Conservation (phyloP, 1,140 invertebrate genomes). For the Drosophila albomicans region DNA sequence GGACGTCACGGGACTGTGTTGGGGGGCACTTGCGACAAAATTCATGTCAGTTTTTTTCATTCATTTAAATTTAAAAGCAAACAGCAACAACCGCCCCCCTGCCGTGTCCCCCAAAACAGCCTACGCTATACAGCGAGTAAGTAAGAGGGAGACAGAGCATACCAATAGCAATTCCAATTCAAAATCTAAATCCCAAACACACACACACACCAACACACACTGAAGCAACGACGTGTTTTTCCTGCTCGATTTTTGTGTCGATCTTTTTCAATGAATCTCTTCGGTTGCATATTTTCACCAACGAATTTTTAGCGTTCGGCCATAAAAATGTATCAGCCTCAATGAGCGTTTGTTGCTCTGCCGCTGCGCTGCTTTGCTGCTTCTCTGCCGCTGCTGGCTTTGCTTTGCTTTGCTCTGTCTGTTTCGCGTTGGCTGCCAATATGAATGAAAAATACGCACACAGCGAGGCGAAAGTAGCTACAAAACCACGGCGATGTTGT, state of each 20-base stretch:
- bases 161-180: slow-evolving; percentile 25
- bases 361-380: slow-evolving; percentile 22
- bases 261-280: slow-evolving; percentile 68
- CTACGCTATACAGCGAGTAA: slow-evolving; percentile 50
- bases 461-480: slow-evolving; percentile 58
- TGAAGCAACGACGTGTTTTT: not conserved
- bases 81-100: slow-evolving; percentile 52
- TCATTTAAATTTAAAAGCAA: slow-evolving; percentile 83
- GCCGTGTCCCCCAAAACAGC: slow-evolving; percentile 44
- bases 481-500: slow-evolving; percentile 24
- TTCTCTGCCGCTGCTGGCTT: slow-evolving; percentile 42
- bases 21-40: slow-evolving; percentile 55
- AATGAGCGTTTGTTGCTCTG: slow-evolving; percentile 39
- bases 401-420: slow-evolving; percentile 19
- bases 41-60: slow-evolving; percentile 81
- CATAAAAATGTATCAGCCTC: slow-evolving; percentile 47
- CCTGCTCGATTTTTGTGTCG: slow-evolving; percentile 39
- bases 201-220: no score
- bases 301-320: slow-evolving; percentile 33
- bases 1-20: slow-evolving; percentile 1
- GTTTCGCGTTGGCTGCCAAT: slow-evolving; percentile 70
- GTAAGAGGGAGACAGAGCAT: slow-evolving; percentile 5
- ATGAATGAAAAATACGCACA: slow-evolving; percentile 80
- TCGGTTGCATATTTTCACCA: slow-evolving; percentile 54
- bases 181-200: slow-evolving; percentile 24